Evolutionary conservation across 2,888 invertebrate genomes (phyloP).

Genomic region (Drosophila mettleri): DNA sequence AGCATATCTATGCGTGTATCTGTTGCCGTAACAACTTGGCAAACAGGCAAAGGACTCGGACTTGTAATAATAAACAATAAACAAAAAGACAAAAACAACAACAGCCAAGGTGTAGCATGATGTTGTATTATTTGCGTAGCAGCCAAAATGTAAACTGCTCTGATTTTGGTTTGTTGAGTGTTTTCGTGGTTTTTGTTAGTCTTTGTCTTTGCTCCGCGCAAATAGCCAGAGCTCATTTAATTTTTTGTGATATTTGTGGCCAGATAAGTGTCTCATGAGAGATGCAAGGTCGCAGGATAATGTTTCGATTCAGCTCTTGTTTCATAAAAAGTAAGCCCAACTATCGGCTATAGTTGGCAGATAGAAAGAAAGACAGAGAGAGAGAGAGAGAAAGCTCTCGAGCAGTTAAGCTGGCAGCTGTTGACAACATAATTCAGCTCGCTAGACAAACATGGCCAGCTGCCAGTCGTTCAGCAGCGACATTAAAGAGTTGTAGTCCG

Average conservation of each 20-base stretch:
- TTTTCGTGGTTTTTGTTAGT: slow-evolving; percentile 53
- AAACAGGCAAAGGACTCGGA: slow-evolving; percentile 62
- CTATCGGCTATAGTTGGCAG: slow-evolving; percentile 14
- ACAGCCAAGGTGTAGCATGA: slow-evolving; percentile 6
- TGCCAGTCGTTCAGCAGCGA: slow-evolving; percentile 34
- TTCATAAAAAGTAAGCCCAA: neutral
- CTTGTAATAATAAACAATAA: slow-evolving; percentile 28
- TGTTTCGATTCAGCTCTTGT: neutral
- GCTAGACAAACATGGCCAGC: slow-evolving; percentile 53
- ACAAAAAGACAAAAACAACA: slow-evolving; percentile 33
- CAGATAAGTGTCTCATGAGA: slow-evolving; percentile 31
- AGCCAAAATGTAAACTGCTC: slow-evolving; percentile 73
- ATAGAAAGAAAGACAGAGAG: neutral
- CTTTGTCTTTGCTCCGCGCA: slow-evolving; percentile 44
- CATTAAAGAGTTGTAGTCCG: slow-evolving; percentile 74
- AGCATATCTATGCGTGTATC: slow-evolving; percentile 56
- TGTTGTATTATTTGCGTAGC: slow-evolving; percentile 63
- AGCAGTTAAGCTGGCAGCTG: slow-evolving; percentile 70
- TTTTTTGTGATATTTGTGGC: slow-evolving; percentile 1
- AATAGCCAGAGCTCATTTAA: slow-evolving; percentile 33
- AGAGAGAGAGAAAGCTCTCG: slow-evolving; percentile 36
- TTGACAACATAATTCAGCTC: slow-evolving; percentile 82
- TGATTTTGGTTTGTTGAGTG: slow-evolving; percentile 64
- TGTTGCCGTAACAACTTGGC: slow-evolving; percentile 51
- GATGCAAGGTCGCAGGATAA: slow-evolving; percentile 29